Conservation (phyloP, 2,888 invertebrate genomes). For the Podabrus alpinus region DNA sequence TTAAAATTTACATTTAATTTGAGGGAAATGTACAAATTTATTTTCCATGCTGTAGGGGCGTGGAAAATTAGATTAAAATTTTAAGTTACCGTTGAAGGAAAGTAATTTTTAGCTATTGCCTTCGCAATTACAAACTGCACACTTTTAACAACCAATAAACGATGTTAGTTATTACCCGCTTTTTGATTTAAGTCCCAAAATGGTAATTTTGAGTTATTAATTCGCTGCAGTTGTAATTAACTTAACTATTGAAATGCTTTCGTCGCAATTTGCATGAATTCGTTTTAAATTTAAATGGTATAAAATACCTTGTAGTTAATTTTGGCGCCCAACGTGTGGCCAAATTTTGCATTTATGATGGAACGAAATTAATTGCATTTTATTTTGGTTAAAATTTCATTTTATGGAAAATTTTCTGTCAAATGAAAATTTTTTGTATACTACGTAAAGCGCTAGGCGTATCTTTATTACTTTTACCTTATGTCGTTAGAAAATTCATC, state of each 20-base stretch:
- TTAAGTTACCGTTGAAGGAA: neutral
- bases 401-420: neutral
- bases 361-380: neutral
- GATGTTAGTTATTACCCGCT: neutral
- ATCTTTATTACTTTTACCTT: neutral
- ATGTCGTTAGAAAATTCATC: neutral
- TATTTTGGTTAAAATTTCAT: neutral
- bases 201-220: neutral
- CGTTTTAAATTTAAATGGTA: neutral
- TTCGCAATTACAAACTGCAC: neutral
- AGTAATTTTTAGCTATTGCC: slow-evolving; percentile 1
- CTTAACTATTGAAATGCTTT: neutral
- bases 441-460: neutral
- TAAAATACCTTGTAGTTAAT: neutral
- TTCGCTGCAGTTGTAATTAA: neutral
- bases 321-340: neutral
- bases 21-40: slow-evolving; percentile 3
- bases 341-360: too few species aligned
- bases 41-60: slow-evolving; percentile 5
- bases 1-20: slow-evolving; percentile 9
- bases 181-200: neutral
- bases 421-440: neutral
- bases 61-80: slow-evolving; percentile 7
- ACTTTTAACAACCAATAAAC: neutral
- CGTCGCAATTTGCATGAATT: neutral